These are phyloP conservation scores for Athene cunicularia DNA, from an alignment of 2,113 vertebrate genomes.

Conservation along the genomic window DNA sequence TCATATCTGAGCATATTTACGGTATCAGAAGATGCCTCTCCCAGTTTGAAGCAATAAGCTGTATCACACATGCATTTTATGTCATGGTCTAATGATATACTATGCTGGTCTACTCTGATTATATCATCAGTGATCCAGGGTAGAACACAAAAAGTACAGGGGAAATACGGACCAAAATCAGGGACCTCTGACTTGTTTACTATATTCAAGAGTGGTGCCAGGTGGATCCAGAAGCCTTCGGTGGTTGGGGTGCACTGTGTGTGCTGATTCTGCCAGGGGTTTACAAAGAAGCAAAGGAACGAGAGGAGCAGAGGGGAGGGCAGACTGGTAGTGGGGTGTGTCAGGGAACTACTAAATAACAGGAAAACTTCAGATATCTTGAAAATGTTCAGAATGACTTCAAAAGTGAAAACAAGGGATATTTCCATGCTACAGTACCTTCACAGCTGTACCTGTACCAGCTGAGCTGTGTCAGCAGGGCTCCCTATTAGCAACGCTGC, in stretches of 20 bases:
- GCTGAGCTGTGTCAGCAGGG: background rate
- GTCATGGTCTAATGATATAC: background rate
- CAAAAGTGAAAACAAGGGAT: background rate
- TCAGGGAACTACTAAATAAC: background rate
- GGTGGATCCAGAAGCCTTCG: background rate
- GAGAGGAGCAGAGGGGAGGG: background rate
- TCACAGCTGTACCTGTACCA: background rate
- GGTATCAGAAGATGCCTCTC: background rate
- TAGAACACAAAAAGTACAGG: background rate
- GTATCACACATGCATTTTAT: background rate
- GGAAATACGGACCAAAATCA: background rate
- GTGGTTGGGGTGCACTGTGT: fast-evolving
- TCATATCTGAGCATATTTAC: background rate
- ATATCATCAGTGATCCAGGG: background rate
- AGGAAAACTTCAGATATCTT: background rate
- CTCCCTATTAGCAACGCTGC: background rate
- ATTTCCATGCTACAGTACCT: background rate
- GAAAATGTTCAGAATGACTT: background rate
- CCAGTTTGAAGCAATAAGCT: background rate
- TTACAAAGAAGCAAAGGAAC: background rate
- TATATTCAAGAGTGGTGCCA: background rate
- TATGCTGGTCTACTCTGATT: background rate
- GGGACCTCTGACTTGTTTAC: background rate
- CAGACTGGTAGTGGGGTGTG: background rate
- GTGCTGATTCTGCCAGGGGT: background rate